Evolutionary conservation across 2,888 invertebrate genomes (phyloP), one percentile per base, ranked within the genome.

Genomic region (Taenaris catops): DNA sequence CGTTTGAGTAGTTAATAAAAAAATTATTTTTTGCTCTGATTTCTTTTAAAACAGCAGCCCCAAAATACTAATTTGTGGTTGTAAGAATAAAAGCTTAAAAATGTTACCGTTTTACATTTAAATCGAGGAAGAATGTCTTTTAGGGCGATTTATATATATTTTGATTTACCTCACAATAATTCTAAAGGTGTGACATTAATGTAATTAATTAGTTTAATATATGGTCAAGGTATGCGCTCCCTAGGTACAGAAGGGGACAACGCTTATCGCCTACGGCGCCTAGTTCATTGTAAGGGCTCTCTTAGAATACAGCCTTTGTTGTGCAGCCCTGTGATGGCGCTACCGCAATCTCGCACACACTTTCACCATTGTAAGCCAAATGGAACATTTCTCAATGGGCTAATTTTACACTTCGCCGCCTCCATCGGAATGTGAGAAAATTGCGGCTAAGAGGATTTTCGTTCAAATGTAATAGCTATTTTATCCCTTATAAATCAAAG

Each of bases 371-470:
- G 46, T 53, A 55, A 53, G 41, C 34, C 36, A 41, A 42, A 44
- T 44, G 48, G 46, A 50, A 58, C 41, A 43, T 53, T 58, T 57
- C 59, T 62, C 60, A 55, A 61, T 58, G 49, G 57, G 51, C 62
- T 63, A 67, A 67, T 70, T 68, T 62, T 58, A 55, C 56, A 57
- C 67, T 70, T 58, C 51, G 61, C 44, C 46, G 54, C 50, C 51
- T 46, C 25, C 37, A 46, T 39, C 25, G 34, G 18, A 17, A 36
- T 32, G 35, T 25, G 42, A 8, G 24, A 33, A 42, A 42, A 39
- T 39, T 35, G 25, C 28, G 8, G 8, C 8, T 10, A 18, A 25
- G 25, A 27, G 19, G 16, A 25, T 24, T 27, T 24, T 40, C 16
- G 7, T 6, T 18, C 12, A 6, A 24, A 32, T 24, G 21, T 24